Base-by-base conservation (phyloP, 2,797 vertebrate species). In the Clamator glandarius region DNA sequence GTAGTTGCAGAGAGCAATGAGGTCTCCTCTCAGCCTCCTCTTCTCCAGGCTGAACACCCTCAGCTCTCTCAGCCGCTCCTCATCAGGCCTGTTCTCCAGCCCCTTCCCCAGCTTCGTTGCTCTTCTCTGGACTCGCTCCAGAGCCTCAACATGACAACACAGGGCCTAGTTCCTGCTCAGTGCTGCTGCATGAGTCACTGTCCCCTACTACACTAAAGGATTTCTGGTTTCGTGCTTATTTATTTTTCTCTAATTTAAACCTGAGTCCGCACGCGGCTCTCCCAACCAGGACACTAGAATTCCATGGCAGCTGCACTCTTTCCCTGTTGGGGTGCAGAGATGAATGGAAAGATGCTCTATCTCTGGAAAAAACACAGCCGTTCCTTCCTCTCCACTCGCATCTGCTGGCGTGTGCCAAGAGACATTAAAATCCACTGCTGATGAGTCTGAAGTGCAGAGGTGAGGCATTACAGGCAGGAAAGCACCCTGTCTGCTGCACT, bases 291-390 rank as follows among this genome's bases (percentile, higher is more conserved):
- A 26, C 46, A 62, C 33, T 51, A 44, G 70, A 62, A 36, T 86
- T 67, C 41, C 35, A 6, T 4, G 5, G 11, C 12, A 54, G 42
- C 39, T 21, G 35, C 2, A 8, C 25, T 76, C 48, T 21, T 31
- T 78, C 66, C 42, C 46, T 1, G 0, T 6, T 0, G 1, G 55
- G 39, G 57, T 59, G 52, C 7, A 3, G 52, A 14, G 36, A 33
- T n/a, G 58, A 52, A 36, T 1, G 1, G 50, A 42, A 17, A n/a
- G n/a, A 26, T 63, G 4, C 17, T 57, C 46, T 61, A 31, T 57
- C 5, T 21, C 35, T 15, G 35, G 36, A 26, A n/a, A 20, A 67
- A n/a, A 6, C 39, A 19, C 52, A 61, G 73, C 11, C 24, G 1
- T 48, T 8, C 33, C 66, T 88, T 57, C 6, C 2, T 33, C 35